Evolutionary conservation across 2,113 vertebrate species (phyloP).

Genomic region (Neodon shergylaensis): DNA sequence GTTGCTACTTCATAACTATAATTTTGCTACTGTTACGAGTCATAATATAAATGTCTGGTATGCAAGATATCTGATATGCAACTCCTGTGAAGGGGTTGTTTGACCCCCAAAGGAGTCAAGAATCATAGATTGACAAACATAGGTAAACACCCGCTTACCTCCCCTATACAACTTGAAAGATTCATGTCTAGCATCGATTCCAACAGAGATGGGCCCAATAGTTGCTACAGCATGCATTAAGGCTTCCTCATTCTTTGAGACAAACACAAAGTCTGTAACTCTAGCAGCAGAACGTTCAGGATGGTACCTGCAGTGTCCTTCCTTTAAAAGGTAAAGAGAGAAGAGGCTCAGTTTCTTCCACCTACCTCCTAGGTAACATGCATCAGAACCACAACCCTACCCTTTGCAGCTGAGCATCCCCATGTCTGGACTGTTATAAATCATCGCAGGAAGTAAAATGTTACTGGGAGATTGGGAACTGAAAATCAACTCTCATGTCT

Average conservation of each 20-base stretch:
- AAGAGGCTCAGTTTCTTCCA: neutral
- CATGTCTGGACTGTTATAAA: neutral
- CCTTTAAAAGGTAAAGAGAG: slow-evolving; percentile 84
- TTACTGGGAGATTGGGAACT: neutral
- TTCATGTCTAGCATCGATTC: slow-evolving; percentile 92
- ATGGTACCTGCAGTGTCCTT: slow-evolving; percentile 89
- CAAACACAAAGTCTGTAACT: slow-evolving; percentile 91
- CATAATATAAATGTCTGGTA: neutral
- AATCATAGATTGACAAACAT: neutral
- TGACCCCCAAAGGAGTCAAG: neutral
- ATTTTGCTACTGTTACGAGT: neutral
- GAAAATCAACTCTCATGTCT: neutral
- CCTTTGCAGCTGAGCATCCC: neutral
- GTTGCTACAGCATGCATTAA: slow-evolving; percentile 94
- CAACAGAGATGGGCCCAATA: slow-evolving; percentile 94
- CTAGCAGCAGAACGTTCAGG: slow-evolving; percentile 89
- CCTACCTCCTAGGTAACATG: neutral
- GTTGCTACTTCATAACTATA: neutral
- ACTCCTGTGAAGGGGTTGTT: neutral
- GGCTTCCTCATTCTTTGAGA: slow-evolving; percentile 87
- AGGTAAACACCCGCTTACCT: slow-evolving; percentile 83
- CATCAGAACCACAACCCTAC: neutral
- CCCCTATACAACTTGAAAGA: slow-evolving; percentile 96
- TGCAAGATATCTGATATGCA: neutral
- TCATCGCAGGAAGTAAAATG: neutral